Evolutionary conservation across 2,113 vertebrate species (phyloP), one percentile per base, ranked within the genome.

Genomic region (Hippocampus zosterae): DNA sequence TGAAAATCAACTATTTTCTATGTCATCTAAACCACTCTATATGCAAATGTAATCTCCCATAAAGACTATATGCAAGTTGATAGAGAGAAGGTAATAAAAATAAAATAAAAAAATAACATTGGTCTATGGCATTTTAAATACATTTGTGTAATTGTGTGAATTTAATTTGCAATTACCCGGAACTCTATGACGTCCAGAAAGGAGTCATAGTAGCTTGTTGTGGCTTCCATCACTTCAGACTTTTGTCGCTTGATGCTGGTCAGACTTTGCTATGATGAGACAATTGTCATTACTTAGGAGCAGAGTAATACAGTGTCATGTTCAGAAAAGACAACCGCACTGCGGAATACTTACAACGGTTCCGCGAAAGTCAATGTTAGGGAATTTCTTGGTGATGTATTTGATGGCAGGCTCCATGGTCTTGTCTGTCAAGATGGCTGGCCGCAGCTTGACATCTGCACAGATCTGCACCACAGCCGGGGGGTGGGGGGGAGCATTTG

Each of bases 111-210:
- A 33, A 33, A 33, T 5, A 33, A 23, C 7, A 21, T 41, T 23
- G 11, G 37, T n/a, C 2, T 2, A 42, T 42, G 37, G 42, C 19
- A 65, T 65, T 46, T 27, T 25, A 23, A 62, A 62, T 55, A 55
- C 10, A 55, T 9, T 23, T n/a, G 37, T 21, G 10, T 41, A 41
- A 62, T 40, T 62, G 40, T 9, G 63, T 27, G 42, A 25, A 18
- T 65, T 18, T 27, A 46, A 27, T 0, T 23, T n/a, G 57, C 0
- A 68, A 87, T 95, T 76, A 98, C 96, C 92, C 95, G 93, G 90
- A 96, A 96, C 84, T 98, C 96, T 85, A 96, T 92, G 72, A 98
- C 91, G n/a, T 97, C 96, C 77, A 97, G 88, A 89, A 97, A 96
- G 13, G 96, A 93, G 62, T 96, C 91, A 48, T 97, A 97, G 81